Base-by-base conservation (phyloP, 2,113 vertebrate species). In the Dipodomys merriami region DNA sequence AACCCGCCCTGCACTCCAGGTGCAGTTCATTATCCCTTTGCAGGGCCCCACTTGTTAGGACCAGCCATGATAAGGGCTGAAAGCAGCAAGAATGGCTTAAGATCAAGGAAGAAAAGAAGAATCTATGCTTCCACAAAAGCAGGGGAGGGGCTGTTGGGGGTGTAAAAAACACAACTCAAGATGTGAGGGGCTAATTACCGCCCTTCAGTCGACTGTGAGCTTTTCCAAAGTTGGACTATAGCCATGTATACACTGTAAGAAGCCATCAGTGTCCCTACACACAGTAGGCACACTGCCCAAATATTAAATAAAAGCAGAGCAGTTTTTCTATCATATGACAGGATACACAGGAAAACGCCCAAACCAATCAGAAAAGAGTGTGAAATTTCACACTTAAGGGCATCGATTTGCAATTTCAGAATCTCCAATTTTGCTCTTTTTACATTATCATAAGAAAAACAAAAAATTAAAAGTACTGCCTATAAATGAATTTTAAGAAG, bases 391-490 rank as follows among this genome's bases (percentile, higher is more conserved):
- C 82, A 53, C 78, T 96, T 88, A 68, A 94, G 67, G 0, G 7
- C 2, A 84, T 23, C 79, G 39, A 93, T 76, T 83, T 83, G 74
- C 46, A 67, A 64, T 87, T 92, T 91, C 80, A 94, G 62, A 97
- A 96, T 95, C 90, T 73, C 30, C 95, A 33, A 49, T 16, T 88
- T 35, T 68, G 60, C 33, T 83, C 60, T 86, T 65, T 81, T 65
- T 81, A 33, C 95, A 93, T 91, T 91, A 84, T 49, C 83, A 94
- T n/a, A 73, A 81, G 69, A 95, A 91, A 74, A 8, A 57, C 30
- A 91, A 74, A 8, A 57, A 30, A 35, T 87, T 79, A 96, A 96
- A 93, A 73, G 33, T 57, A 88, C 57, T 81, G 35, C 72, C 81
- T 65, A 39, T 60, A 88, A 46, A 68, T 95, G 60, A 83, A 64